Percentiles rank a stretch among this genome's conserved stretches.
These are phyloP conservation scores for Dorcus hopei DNA, from an alignment of 2,888 invertebrate genomes.

Conservation along the genomic window DNA sequence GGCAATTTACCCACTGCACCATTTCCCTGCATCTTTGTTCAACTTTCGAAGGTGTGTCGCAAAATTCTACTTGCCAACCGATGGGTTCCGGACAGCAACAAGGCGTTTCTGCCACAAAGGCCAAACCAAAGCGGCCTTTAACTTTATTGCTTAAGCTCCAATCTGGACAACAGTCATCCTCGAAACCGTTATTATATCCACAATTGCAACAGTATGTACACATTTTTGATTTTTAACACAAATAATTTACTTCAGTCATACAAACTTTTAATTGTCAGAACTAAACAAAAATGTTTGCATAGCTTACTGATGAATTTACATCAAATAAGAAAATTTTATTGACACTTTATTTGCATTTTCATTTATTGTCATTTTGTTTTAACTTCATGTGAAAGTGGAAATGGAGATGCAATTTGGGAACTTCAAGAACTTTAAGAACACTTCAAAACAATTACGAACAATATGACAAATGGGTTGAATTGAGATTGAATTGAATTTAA, in stretches of 20 bases:
- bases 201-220: slow-evolving; percentile 7
- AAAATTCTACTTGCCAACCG: slow-evolving; percentile 45
- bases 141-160: slow-evolving; percentile 21
- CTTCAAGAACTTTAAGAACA: too few species aligned
- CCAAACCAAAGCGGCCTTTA: slow-evolving; percentile 43
- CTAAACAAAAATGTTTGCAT: not conserved
- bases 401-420: too few species aligned
- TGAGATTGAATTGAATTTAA: too few species aligned
- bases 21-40: slow-evolving; percentile 39
- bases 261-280: slow-evolving; percentile 10
- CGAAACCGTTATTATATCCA: slow-evolving; percentile 8
- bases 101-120: slow-evolving; percentile 40
- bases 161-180: slow-evolving; percentile 15
- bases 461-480: too few species aligned
- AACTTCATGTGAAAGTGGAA: too few species aligned
- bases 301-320: not conserved
- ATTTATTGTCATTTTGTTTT: too few species aligned
- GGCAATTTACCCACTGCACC: slow-evolving; percentile 41
- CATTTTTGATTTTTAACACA: slow-evolving; percentile 12
- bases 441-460: too few species aligned
- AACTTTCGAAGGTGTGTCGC: slow-evolving; percentile 41
- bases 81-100: slow-evolving; percentile 34
- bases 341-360: too few species aligned
- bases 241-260: slow-evolving; percentile 5
- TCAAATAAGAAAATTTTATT: too few species aligned